Conservation (phyloP, 1,140 invertebrate genomes). For the Sycobia sp. region DNA sequence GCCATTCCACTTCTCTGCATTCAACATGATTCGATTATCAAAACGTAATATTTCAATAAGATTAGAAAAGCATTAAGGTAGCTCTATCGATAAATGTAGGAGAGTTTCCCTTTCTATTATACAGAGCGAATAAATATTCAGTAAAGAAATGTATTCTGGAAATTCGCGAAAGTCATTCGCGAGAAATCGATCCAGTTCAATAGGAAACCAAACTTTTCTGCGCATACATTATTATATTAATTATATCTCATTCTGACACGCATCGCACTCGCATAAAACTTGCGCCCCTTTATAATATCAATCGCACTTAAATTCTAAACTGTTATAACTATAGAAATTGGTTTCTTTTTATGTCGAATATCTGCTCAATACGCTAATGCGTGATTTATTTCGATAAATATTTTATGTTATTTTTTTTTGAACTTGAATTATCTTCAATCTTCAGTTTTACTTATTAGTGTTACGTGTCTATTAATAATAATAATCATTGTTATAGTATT, state of each 20-base stretch:
- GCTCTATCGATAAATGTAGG: no score
- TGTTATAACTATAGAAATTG: constrained; percentile 29
- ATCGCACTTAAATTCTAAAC: constrained; percentile 34
- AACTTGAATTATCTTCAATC: constrained; percentile 9
- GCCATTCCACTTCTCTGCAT: no score
- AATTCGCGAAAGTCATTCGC: constrained; percentile 5
- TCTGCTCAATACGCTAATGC: constrained; percentile 16
- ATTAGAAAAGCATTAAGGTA: no score
- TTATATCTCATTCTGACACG: constrained; percentile 29
- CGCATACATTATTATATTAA: constrained; percentile 10
- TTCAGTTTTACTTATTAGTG: constrained; percentile 23
- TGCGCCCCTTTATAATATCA: constrained; percentile 28
- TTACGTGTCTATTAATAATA: constrained; percentile 19
- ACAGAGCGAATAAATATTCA: no score
- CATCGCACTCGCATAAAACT: constrained; percentile 34
- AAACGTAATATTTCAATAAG: no score
- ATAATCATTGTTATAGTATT: constrained; percentile 20
- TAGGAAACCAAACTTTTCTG: constrained; percentile 23
- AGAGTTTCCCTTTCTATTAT: no score
- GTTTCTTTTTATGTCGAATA: constrained; percentile 22
- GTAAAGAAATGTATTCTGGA: neutral
- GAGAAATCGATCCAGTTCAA: constrained; percentile 20
- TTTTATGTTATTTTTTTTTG: constrained; percentile 14
- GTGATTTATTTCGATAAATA: constrained; percentile 9
- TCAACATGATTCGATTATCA: no score